phyloP scores from a whole-genome alignment of 2,113 vertebrate species.

The Limanda limanda region DNA sequence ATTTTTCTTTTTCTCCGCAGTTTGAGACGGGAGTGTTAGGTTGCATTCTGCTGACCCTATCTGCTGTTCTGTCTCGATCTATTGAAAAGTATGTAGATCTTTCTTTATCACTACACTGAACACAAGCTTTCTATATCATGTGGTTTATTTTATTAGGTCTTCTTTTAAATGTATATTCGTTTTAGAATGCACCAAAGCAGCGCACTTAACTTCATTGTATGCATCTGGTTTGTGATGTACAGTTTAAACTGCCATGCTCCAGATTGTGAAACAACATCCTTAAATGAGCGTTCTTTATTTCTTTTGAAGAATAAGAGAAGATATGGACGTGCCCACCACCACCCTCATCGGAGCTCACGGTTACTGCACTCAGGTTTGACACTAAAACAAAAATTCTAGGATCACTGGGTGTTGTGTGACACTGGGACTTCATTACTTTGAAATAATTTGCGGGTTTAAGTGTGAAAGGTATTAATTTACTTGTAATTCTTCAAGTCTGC shows the following conservation, averaged over 20 bases:
- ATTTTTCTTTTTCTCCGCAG: slow-evolving; percentile 70
- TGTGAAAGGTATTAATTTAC: neutral
- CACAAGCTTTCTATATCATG: neutral
- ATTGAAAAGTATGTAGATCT: slow-evolving; percentile 84
- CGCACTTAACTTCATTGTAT: too few species aligned
- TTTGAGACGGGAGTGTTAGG: slow-evolving; percentile 89
- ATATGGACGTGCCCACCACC: slow-evolving; percentile 90
- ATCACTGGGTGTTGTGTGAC: neutral
- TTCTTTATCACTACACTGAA: neutral
- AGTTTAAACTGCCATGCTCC: neutral
- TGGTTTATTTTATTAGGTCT: too few species aligned
- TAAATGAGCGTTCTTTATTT: neutral
- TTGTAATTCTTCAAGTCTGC: neutral
- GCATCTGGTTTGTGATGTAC: neutral
- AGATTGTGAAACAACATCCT: neutral
- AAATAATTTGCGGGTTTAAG: neutral
- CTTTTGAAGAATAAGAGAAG: slow-evolving; percentile 85
- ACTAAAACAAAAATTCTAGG: neutral
- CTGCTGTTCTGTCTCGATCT: slow-evolving; percentile 91
- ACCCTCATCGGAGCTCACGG: slow-evolving; percentile 92
- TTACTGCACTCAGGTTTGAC: slow-evolving; percentile 94
- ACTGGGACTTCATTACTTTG: neutral
- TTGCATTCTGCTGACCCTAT: slow-evolving; percentile 90
- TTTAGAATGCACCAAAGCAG: too few species aligned
- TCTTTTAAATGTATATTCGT: too few species aligned